Evolutionary conservation across 2,797 vertebrate genomes (phyloP).

Genomic region (Eptatretus atami): DNA sequence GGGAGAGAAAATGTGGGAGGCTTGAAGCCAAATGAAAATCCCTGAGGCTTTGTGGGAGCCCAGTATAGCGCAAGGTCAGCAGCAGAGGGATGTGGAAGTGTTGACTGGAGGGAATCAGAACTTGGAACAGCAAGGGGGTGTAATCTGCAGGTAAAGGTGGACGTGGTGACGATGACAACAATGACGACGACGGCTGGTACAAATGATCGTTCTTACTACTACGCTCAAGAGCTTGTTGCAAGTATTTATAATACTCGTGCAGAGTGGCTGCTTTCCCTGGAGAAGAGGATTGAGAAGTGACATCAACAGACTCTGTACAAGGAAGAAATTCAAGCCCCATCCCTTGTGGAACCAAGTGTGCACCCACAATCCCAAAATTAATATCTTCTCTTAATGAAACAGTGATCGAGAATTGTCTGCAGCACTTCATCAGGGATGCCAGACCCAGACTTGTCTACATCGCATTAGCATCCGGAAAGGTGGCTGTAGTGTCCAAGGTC

Average conservation of each 20-base stretch:
- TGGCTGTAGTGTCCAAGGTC: constrained; percentile 43
- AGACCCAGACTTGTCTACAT: constrained; percentile 75
- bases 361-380: constrained; percentile 12
- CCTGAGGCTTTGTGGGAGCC: too few relatives aligned
- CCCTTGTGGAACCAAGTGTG: constrained; percentile 67
- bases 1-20: too few relatives aligned
- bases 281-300: constrained; percentile 34
- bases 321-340: constrained; percentile 67
- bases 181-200: too few relatives aligned
- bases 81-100: too few relatives aligned
- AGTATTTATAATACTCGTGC: constrained; percentile 93
- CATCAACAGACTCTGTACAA: constrained; percentile 39
- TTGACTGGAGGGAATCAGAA: too few relatives aligned
- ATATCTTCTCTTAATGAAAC: constrained; percentile 53
- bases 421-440: constrained; percentile 92
- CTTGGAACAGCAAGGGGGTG: too few relatives aligned
- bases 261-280: constrained; percentile 62
- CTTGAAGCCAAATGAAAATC: too few relatives aligned
- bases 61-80: too few relatives aligned
- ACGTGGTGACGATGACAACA: too few relatives aligned
- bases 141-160: too few relatives aligned
- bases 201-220: constrained; percentile 43
- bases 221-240: constrained; percentile 87
- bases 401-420: constrained; percentile 87
- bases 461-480: constrained; percentile 61